A percentile compares a stretch with the other conserved stretches of the same genome.
Conservation (phyloP, 1,140 invertebrate genomes). For the Ceratoteleas bidentatus region DNA sequence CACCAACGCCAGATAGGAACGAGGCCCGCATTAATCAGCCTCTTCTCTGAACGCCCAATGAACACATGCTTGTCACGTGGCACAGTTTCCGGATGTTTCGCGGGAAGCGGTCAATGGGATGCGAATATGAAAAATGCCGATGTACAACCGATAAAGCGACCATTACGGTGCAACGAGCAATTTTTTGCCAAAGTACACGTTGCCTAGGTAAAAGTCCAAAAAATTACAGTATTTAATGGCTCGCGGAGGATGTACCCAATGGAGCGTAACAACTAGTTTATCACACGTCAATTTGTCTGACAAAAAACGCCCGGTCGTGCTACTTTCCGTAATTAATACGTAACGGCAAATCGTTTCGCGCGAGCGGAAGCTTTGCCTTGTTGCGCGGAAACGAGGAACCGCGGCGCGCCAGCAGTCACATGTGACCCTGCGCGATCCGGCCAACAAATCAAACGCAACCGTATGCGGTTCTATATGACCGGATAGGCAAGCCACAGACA, state of each 20-base stretch:
- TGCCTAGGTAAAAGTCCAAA: constrained; percentile 18
- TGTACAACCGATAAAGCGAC: constrained; percentile 15
- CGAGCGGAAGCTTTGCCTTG: constrained; percentile 32
- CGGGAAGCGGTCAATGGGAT: neutral
- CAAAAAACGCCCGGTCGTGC: constrained; percentile 6
- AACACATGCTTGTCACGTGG: neutral
- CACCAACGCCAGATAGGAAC: no score
- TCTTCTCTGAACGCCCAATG: neutral
- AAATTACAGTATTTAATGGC: constrained; percentile 29
- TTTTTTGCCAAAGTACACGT: constrained; percentile 17
- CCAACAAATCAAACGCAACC: constrained; percentile 47
- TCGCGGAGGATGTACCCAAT: constrained; percentile 14
- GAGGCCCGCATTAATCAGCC: no score
- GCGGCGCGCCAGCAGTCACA: constrained; percentile 20
- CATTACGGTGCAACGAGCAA: neutral
- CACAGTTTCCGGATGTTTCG: no score
- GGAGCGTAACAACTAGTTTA: constrained; percentile 48
- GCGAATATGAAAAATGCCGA: neutral
- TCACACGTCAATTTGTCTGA: constrained; percentile 36
- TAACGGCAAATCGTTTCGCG: constrained; percentile 16
- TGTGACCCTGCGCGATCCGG: constrained; percentile 27
- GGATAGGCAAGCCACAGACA: constrained; percentile 39
- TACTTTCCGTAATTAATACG: constrained; percentile 41
- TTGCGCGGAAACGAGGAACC: constrained; percentile 37
- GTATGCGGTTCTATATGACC: constrained; percentile 51